Percentiles rank a stretch among this genome's conserved stretches.
These are phyloP conservation scores for Scophthalmus maximus DNA, from an alignment of 2,113 vertebrate genomes.

Conservation along the genomic window DNA sequence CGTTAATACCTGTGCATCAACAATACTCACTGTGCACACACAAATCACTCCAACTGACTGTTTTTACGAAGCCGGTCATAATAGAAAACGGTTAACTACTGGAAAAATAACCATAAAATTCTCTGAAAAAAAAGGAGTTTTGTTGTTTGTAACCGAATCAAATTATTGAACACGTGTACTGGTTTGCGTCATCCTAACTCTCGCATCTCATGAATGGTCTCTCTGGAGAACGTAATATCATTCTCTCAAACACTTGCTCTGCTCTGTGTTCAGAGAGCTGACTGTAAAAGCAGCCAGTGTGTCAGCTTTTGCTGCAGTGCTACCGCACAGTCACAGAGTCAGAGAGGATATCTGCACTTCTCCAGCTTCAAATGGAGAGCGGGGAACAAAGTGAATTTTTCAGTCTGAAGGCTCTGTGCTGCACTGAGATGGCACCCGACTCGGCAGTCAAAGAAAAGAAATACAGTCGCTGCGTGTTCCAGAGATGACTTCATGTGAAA, in stretches of 20 bases:
- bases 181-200: conserved; percentile 16
- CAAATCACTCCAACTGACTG: conserved; percentile 1
- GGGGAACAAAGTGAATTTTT: conserved; percentile 73
- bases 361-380: conserved; percentile 58
- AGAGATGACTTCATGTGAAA: conserved; percentile 23
- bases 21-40: conserved; percentile 1
- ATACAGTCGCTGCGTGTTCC: conserved; percentile 10
- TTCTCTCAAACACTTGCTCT: conserved; percentile 54
- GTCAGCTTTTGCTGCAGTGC: conserved; percentile 44
- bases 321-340: conserved; percentile 45
- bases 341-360: conserved; percentile 53
- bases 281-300: conserved; percentile 46
- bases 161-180: conserved; percentile 48
- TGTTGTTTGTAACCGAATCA: conserved; percentile 12
- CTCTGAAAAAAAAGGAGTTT: conserved; percentile 11
- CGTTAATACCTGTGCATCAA: conserved; percentile 13
- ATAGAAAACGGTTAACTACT: neutral
- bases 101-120: conserved; percentile 5
- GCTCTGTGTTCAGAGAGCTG: conserved; percentile 54
- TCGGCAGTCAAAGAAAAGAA: conserved; percentile 35
- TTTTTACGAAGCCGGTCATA: neutral
- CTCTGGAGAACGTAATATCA: conserved; percentile 40
- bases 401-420: conserved; percentile 42
- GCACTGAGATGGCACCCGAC: conserved; percentile 37
- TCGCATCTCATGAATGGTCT: conserved; percentile 22